Base-by-base conservation (phyloP, 2,113 vertebrate genomes). In the Mustelus asterias region DNA sequence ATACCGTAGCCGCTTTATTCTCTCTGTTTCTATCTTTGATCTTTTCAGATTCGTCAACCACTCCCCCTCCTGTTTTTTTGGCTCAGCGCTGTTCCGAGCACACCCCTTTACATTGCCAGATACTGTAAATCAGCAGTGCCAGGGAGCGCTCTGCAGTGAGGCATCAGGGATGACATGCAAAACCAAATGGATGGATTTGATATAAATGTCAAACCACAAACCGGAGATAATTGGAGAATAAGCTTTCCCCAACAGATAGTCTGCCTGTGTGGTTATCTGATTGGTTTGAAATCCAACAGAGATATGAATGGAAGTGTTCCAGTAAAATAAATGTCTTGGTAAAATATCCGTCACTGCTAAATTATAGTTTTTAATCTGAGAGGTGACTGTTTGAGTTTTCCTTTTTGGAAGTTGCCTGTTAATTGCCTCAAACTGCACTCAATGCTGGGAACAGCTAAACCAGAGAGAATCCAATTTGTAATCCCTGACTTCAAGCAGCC, bases 171-270 rank as follows among this genome's bases (percentile, higher is more conserved):
- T 41, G 41, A 69, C 41, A 69, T 26, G 67, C 20, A 72, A 48
- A 95, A 70, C 94, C 76, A 95, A 95, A 70, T 48, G n/a, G 67
- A 48, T 95, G 0, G 24, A 72, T 95, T 95, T 22, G 69, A 44
- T 48, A 72, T 44, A 33, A 69, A 69, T 44, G 63, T 69, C 65
- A 94, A 22, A 26, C 67, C 67, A 95, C 94, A 95, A 76, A 95
- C 37, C 69, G 72, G 69, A 72, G 41, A 54, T 95, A 95, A 72
- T 54, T 95, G 94, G 69, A 76, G 24, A 72, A 16, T 54, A 48
- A 54, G 69, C 41, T 95, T 44, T 72, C 94, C 54, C 37, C 41
- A 48, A 69, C 60, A 93, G 48, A 86, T 11, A 93, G 90, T 37
- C 22, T 60, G 37, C 18, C 37, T 69, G 41, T 24, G 67, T 48